Percentiles rank a stretch among this genome's conserved stretches.
Conservation (phyloP, 2,888 invertebrate species). For the Nemoura dubitans region DNA sequence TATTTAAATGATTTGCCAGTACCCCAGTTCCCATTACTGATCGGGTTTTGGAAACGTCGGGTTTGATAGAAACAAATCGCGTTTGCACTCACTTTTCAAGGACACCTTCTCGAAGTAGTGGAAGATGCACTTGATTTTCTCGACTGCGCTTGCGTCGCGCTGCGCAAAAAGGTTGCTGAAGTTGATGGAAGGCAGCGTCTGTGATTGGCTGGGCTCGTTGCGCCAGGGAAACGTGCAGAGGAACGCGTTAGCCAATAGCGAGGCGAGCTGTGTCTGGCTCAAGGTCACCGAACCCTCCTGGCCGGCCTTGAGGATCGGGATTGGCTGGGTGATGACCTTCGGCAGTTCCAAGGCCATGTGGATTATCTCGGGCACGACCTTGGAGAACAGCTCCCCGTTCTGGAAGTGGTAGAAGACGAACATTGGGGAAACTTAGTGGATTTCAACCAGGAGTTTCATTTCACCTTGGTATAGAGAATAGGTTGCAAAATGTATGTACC, state of each 20-base stretch:
- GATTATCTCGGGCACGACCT: conserved; percentile 79
- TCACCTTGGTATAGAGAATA: no score
- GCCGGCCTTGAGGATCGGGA: conserved; percentile 81
- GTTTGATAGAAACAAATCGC: no score
- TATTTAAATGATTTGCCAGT: no score
- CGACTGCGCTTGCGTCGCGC: conserved; percentile 59
- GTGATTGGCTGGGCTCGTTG: conserved; percentile 69
- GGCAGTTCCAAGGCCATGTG: conserved; percentile 82
- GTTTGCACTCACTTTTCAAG: conserved; percentile 52
- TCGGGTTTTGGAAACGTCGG: no score
- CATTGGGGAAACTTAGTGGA: background rate
- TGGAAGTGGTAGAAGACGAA: background rate
- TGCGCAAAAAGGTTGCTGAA: conserved; percentile 71
- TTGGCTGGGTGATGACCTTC: conserved; percentile 75
- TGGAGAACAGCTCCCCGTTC: conserved; percentile 60
- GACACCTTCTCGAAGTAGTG: conserved; percentile 88
- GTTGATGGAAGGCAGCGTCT: conserved; percentile 84
- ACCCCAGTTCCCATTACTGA: no score
- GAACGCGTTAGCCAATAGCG: conserved; percentile 92
- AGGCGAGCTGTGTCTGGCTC: conserved; percentile 78
- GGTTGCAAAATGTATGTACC: no score
- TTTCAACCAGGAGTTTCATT: no score
- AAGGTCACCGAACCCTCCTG: conserved; percentile 63
- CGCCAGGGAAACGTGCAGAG: conserved; percentile 92
- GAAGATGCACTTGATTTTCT: conserved; percentile 89